Evolutionary conservation across 2,113 vertebrate species (phyloP), one percentile per base, ranked within the genome.

Genomic region (Myxocyprinus asiaticus): DNA sequence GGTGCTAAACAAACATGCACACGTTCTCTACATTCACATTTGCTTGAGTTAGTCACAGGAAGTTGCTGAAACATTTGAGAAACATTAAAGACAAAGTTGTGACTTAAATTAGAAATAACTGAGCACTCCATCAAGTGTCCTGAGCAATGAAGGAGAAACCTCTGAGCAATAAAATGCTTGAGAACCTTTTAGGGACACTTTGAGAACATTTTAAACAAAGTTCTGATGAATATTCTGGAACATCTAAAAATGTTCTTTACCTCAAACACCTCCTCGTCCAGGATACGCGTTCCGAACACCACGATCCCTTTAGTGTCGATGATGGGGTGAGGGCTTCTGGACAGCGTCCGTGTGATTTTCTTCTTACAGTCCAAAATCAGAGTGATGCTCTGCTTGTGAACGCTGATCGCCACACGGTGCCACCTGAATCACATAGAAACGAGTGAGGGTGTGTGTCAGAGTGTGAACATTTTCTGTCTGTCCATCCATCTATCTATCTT

Each of bases 181-280:
- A 33, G 22, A 33, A 33, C 22, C 22, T 33, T 3, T 33, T 33
- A 33, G 22, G 22, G 22, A 33, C 22, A 33, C 22, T 33, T 33
- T 33, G 22, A 33, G 22, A 33, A 33, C 22, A 33, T 33, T 33
- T 33, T 3, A 33, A 33, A 33, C 22, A 58, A 15, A n/a, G 4
- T 58, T 11, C 15, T 7, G 55, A 5, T 5, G 12, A 5, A 12
- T 6, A 12, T 56, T 12, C 5, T 14, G 5, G 6, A 56, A 1
- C 2, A 44, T n/a, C n/a, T n/a, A n/a, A n/a, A n/a, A n/a, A 43
- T 12, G 47, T 5, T 59, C 14, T 10, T 94, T 85, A 99, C 98
- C 97, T 99, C 96, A 83, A 99, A 99, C 81, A 99, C 95, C 82
- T 99, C 97, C 84, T 99, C 97, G 42, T 99, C 98, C 91, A 99